Conservation (phyloP, 2,113 vertebrate species). For the Platycercus adscitus region DNA sequence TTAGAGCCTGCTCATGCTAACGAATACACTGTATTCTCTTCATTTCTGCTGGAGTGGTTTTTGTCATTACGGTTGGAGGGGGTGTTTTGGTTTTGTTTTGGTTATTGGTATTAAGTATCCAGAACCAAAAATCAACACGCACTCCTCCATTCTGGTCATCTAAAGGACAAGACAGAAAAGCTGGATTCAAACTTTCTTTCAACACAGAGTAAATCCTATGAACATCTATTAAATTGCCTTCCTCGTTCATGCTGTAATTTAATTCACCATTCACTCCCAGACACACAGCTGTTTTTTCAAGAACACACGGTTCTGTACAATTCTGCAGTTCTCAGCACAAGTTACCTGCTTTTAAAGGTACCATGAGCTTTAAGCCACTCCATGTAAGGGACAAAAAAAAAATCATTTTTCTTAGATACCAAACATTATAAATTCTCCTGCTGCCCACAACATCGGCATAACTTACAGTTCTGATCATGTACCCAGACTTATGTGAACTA, state of each 20-base stretch:
- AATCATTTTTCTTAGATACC: background rate
- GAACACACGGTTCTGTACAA: background rate
- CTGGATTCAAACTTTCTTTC: background rate
- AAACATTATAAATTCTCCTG: background rate
- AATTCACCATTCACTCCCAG: background rate
- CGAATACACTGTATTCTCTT: background rate
- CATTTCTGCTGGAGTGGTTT: background rate
- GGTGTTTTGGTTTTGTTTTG: background rate
- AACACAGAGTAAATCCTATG: background rate
- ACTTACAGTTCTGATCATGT: background rate
- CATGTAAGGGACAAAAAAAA: background rate
- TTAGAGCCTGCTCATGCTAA: background rate
- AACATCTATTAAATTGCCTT: background rate
- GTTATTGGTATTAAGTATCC: background rate
- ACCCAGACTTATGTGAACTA: background rate
- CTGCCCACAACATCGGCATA: background rate
- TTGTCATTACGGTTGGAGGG: background rate
- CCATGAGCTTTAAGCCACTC: background rate
- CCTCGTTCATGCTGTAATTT: background rate
- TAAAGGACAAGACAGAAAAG: background rate
- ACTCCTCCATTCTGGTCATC: background rate
- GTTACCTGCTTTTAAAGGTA: background rate
- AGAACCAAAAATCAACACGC: background rate
- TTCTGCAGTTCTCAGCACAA: background rate
- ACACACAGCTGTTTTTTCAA: background rate